phyloP scores from a whole-genome alignment of 1,140 invertebrate genomes.

The Acromyrmex echinatior region DNA sequence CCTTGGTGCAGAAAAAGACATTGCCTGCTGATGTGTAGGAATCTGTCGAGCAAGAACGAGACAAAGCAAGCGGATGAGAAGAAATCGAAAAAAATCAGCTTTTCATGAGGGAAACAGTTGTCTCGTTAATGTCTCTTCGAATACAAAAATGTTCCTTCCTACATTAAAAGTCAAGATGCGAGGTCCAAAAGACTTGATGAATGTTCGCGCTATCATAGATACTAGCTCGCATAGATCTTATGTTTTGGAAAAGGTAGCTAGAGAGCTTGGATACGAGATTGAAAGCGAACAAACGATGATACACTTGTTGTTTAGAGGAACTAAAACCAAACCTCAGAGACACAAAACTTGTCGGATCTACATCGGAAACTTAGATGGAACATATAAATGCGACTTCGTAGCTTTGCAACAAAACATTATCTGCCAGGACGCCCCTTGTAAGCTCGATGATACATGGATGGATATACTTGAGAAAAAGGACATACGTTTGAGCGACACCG shows the following conservation, averaged over 20 bases:
- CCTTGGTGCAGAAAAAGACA: neutral
- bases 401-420: conserved; percentile 65
- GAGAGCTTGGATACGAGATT: conserved; percentile 3
- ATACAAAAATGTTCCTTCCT: conserved; percentile 55
- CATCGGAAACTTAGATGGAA: conserved; percentile 14
- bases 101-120: neutral
- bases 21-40: neutral
- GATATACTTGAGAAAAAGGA: neutral
- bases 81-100: neutral
- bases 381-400: conserved; percentile 60
- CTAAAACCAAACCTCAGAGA: neutral
- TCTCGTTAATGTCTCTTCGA: conserved; percentile 19
- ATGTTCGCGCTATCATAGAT: conserved; percentile 56
- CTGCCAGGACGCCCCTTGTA: conserved; percentile 42
- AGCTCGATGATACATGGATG: conserved; percentile 12
- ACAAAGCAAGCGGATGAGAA: neutral
- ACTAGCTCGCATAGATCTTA: conserved; percentile 61
- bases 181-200: neutral
- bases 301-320: conserved; percentile 59
- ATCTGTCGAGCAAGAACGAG: neutral
- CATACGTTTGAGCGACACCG: neutral
- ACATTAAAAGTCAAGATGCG: conserved; percentile 34
- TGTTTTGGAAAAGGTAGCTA: neutral
- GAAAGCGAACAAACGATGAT: conserved; percentile 31
- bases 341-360: conserved; percentile 58